Conservation (phyloP, 2,797 vertebrate genomes). For the Tragelaphus oryx region DNA sequence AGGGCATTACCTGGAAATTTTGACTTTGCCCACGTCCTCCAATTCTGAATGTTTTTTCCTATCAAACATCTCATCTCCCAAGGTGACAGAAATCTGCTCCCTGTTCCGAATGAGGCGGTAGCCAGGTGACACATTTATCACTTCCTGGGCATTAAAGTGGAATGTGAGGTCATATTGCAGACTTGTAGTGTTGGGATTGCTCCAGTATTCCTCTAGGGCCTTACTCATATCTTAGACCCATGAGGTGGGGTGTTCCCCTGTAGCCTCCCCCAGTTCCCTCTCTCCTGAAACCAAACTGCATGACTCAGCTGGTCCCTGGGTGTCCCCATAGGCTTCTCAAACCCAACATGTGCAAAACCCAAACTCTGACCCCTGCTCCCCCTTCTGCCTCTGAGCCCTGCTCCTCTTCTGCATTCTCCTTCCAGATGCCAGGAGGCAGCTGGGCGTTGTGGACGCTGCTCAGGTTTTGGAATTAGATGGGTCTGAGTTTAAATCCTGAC, state of each 20-base stretch:
- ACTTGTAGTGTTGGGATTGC: background rate
- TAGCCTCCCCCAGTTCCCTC: background rate
- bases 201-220: background rate
- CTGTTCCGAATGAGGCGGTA: slow-evolving; percentile 66
- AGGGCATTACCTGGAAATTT: slow-evolving; percentile 64
- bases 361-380: accelerated
- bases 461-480: background rate
- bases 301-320: background rate
- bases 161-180: background rate
- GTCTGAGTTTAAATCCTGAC: background rate
- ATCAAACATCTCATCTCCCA: slow-evolving; percentile 74
- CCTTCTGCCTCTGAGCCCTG: accelerated
- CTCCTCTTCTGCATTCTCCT: background rate
- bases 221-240: background rate
- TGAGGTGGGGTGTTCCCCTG: background rate
- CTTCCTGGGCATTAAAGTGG: slow-evolving; percentile 51
- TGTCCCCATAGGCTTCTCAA: background rate
- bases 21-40: background rate
- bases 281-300: background rate
- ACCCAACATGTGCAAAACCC: background rate
- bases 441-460: accelerated
- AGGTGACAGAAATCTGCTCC: slow-evolving; percentile 66
- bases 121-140: slow-evolving; percentile 72
- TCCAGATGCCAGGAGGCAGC: background rate
- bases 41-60: background rate